Evolutionary conservation across 2,797 vertebrate genomes (phyloP).

Genomic region (Syngnathus rostellatus): DNA sequence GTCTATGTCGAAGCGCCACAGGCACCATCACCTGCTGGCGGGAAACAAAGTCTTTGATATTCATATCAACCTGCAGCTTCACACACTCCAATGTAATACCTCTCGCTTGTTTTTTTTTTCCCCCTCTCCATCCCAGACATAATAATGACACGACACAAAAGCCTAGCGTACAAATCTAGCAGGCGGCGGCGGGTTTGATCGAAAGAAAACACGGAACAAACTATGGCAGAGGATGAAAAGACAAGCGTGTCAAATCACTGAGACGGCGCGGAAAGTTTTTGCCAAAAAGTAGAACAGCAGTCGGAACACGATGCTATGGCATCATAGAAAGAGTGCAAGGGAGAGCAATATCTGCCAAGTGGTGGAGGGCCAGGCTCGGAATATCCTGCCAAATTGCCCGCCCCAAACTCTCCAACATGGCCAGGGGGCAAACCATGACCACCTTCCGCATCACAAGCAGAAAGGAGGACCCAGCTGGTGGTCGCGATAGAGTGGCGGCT

Average conservation of each 20-base stretch:
- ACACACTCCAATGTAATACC: slow-evolving; percentile 25
- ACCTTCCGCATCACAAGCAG: slow-evolving; percentile 22
- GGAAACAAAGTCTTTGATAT: slow-evolving; percentile 40
- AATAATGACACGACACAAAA: slow-evolving; percentile 37
- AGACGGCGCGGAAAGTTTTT: neutral
- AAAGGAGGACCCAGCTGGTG: slow-evolving; percentile 25
- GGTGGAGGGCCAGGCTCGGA: too few species aligned
- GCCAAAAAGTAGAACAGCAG: slow-evolving; percentile 1
- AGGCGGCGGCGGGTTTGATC: slow-evolving; percentile 23
- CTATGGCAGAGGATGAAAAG: slow-evolving; percentile 1
- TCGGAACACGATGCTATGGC: neutral
- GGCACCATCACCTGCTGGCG: slow-evolving; percentile 29
- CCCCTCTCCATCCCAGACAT: slow-evolving; percentile 14
- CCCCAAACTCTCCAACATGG: neutral
- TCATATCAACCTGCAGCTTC: slow-evolving; percentile 40
- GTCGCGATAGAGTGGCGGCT: neutral
- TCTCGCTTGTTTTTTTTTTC: slow-evolving; percentile 16
- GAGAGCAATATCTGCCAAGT: neutral
- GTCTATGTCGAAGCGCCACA: slow-evolving; percentile 32
- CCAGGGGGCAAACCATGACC: slow-evolving; percentile 5
- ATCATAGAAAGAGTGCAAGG: neutral
- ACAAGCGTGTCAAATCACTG: slow-evolving; percentile 1
- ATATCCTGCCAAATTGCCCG: neutral
- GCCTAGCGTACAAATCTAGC: slow-evolving; percentile 18
- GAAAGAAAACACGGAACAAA: slow-evolving; percentile 23